These are phyloP conservation scores for Pavo muticus DNA, from an alignment of 2,113 vertebrate genomes.

Conservation along the genomic window DNA sequence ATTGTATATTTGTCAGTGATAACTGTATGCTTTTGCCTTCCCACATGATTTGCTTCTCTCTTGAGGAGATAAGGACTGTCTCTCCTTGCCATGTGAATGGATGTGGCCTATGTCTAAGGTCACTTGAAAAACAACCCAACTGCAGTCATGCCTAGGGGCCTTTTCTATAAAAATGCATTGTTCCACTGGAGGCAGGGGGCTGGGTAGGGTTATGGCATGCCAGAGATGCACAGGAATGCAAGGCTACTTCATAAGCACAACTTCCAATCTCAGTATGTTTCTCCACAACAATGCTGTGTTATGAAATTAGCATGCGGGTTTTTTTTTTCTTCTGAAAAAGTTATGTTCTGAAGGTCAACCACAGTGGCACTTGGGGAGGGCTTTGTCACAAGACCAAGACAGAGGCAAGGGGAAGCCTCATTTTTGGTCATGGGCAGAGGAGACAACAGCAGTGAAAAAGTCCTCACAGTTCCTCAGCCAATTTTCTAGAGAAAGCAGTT, in stretches of 20 bases:
- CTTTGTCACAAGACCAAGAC: background rate
- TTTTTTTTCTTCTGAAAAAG: background rate
- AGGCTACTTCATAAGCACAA: background rate
- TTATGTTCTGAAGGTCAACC: background rate
- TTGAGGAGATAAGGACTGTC: background rate
- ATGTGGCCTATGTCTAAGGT: conserved; percentile 7
- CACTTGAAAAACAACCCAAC: conserved; percentile 55
- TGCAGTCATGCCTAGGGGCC: background rate
- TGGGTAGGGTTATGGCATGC: background rate
- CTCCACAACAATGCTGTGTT: background rate
- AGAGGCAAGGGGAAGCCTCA: background rate
- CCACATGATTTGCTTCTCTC: background rate
- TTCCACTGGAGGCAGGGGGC: conserved; percentile 19
- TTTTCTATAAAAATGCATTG: conserved; percentile 5
- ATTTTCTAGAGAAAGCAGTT: background rate
- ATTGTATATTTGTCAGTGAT: background rate
- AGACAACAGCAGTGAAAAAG: background rate
- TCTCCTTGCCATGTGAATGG: background rate
- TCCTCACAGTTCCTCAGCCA: background rate
- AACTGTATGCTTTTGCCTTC: background rate
- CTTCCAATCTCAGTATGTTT: background rate
- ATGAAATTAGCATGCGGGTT: background rate
- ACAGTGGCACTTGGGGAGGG: accelerated
- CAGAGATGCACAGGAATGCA: conserved; percentile 24
- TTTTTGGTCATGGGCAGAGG: background rate